Evolutionary conservation across 1,140 invertebrate genomes (phyloP).

Genomic region (Diachasmimorpha longicaudata): DNA sequence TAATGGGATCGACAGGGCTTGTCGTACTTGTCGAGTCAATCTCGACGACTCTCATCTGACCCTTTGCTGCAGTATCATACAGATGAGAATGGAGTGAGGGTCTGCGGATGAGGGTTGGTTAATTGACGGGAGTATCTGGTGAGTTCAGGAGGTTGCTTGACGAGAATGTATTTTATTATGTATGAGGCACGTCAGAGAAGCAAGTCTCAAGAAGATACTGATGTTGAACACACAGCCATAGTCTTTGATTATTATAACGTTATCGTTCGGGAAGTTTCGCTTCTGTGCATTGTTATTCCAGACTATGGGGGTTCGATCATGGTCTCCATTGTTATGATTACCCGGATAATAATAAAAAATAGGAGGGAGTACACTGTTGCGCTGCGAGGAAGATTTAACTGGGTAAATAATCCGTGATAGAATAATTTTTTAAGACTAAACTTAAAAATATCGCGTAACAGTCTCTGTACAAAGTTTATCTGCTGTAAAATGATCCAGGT

Average conservation of each 20-base stretch:
- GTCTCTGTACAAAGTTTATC: no score
- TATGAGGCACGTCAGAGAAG: background rate
- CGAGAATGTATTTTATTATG: background rate
- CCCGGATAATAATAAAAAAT: no score
- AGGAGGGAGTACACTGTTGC: no score
- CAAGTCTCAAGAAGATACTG: background rate
- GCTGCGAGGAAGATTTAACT: no score
- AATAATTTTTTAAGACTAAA: no score
- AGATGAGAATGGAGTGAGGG: background rate
- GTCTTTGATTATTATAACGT: background rate
- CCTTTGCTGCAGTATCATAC: background rate
- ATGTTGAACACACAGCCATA: background rate
- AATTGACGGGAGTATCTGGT: background rate
- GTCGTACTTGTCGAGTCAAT: background rate
- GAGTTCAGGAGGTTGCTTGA: background rate
- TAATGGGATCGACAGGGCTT: slow-evolving; percentile 1
- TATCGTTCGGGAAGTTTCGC: background rate
- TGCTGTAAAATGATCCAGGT: no score
- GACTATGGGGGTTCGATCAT: background rate
- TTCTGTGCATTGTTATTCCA: background rate
- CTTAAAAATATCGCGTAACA: no score
- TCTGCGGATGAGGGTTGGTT: background rate
- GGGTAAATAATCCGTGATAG: no score
- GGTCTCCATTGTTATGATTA: background rate
- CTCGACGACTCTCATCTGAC: background rate